Percentiles rank a stretch among this genome's conserved stretches.
These are phyloP conservation scores for Syndactyla subalaris DNA, from an alignment of 2,797 vertebrate genomes.

Conservation along the genomic window DNA sequence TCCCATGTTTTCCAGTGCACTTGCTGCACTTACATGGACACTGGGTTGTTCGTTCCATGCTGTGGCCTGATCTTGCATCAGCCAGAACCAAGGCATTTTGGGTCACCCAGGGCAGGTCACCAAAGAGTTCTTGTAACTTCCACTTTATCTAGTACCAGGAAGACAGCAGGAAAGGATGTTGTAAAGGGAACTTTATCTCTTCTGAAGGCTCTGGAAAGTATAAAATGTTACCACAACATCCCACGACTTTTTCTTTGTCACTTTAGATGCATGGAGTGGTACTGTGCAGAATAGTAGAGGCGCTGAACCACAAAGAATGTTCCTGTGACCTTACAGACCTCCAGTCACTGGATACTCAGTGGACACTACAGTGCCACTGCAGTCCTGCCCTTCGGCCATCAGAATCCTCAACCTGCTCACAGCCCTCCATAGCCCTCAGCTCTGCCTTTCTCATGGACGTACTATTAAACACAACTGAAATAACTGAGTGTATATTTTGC, in stretches of 20 bases:
- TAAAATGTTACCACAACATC: background rate
- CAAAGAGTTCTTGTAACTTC: background rate
- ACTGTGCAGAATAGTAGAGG: background rate
- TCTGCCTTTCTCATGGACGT: background rate
- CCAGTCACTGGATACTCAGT: background rate
- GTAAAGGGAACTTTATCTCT: background rate
- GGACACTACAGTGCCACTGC: background rate
- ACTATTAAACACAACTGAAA: background rate
- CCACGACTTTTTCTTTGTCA: background rate
- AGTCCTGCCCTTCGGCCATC: background rate
- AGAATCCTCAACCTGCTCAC: background rate
- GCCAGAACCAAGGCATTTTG: background rate
- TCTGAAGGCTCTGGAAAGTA: background rate
- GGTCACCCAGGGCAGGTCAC: background rate
- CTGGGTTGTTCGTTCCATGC: rapidly evolving
- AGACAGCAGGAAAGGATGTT: background rate
- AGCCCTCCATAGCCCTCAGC: background rate
- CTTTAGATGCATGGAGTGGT: background rate
- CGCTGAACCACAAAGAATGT: rapidly evolving
- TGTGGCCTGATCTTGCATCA: background rate
- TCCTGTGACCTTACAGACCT: background rate
- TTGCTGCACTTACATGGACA: background rate
- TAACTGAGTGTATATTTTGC: background rate
- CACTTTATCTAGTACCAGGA: background rate
- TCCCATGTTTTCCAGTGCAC: background rate